phyloP scores from a whole-genome alignment of 2,888 invertebrate species.

The Lepidonotus clava region DNA sequence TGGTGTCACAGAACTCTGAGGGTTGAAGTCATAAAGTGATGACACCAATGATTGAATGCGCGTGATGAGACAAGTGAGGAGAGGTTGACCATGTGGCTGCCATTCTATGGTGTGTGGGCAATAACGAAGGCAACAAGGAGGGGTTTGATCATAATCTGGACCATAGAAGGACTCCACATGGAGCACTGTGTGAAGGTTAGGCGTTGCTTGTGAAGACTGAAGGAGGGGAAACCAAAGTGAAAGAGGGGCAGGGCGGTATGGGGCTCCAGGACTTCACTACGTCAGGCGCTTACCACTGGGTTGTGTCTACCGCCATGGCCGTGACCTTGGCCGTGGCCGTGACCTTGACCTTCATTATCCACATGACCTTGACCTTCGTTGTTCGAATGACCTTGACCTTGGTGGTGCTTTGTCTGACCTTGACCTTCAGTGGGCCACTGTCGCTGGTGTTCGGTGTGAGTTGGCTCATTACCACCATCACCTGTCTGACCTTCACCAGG shows the following conservation, averaged over 20 bases:
- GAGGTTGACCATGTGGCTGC: not conserved
- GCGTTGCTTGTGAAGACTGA: not conserved
- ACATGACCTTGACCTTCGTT: not conserved
- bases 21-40: too few relatives aligned
- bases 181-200: not conserved
- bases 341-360: not conserved
- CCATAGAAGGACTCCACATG: slow-evolving; percentile 19
- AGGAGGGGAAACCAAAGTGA: not conserved
- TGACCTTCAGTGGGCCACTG: slow-evolving; percentile 9
- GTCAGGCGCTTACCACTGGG: not conserved
- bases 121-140: not conserved
- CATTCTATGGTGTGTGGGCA: not conserved
- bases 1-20: too few relatives aligned
- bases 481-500: not conserved
- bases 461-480: not conserved
- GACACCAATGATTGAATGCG: not conserved
- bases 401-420: slow-evolving; percentile 16
- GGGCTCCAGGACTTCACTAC: not conserved
- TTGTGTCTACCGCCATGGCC: not conserved
- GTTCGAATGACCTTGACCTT: slow-evolving; percentile 29
- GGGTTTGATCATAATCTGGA: too few relatives aligned
- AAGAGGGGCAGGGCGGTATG: not conserved
- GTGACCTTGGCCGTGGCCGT: not conserved
- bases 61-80: not conserved
- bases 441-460: slow-evolving; percentile 15